Conservation (phyloP, 2,113 vertebrate genomes). For the Micronycteris hirsuta region DNA sequence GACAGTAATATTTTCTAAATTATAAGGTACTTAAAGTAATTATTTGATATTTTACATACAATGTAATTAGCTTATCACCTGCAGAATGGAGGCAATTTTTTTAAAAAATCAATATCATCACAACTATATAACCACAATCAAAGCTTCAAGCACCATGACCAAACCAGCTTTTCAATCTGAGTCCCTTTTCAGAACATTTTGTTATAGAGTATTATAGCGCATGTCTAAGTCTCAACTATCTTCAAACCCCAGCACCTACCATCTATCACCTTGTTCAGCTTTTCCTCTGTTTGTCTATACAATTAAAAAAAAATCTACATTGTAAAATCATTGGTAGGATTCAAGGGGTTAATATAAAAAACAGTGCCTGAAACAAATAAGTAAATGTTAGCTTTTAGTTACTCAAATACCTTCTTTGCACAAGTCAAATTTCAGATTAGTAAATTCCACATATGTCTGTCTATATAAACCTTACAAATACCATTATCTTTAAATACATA, state of each 20-base stretch:
- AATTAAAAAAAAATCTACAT: not conserved
- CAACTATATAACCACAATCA: not conserved
- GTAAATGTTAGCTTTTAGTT: not conserved
- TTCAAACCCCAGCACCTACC: no score
- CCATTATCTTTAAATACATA: not conserved
- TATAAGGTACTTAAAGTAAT: not conserved
- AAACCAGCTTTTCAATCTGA: no score
- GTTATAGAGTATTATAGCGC: rapidly evolving
- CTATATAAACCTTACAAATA: not conserved
- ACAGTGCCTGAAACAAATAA: not conserved
- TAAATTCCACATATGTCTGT: not conserved
- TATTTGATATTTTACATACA: not conserved
- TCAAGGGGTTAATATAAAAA: not conserved
- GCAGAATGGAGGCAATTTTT: not conserved
- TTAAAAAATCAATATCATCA: not conserved
- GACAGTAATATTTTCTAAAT: not conserved
- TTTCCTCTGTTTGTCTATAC: not conserved
- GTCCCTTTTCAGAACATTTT: not conserved
- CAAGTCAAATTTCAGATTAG: not conserved
- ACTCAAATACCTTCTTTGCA: not conserved
- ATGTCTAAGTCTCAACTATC: not conserved
- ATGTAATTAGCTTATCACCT: not conserved
- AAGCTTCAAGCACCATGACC: no score
- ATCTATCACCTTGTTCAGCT: not conserved
- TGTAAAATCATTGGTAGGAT: not conserved